Base-by-base conservation (phyloP, 1,140 invertebrate genomes). In the Trichonephila clavata region DNA sequence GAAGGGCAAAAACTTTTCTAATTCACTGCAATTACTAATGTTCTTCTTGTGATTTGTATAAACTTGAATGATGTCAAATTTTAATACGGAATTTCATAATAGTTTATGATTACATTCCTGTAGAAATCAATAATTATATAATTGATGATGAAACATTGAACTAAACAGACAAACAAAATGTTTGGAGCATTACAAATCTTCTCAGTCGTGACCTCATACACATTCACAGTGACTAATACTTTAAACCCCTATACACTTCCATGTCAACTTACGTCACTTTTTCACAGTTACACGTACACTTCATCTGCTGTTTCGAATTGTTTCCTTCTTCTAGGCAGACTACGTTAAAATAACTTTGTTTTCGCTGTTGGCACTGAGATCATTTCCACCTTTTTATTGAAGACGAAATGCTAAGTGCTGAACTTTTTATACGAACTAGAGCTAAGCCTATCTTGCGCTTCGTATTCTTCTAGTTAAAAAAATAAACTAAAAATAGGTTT, bases 271-370 rank as follows among this genome's bases (percentile, higher is more conserved):
- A 39, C 71, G 71, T 77, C 71, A 77, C 27, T 16, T 16, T 39
- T 77, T 77, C 24, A 18, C 71, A 77, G 32, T 27, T 77, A 27
- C 32, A 14, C 24, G 71, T 32, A 77, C 71, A 77, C 71, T 77
- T 77, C 71, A 77, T 77, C 71, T 18, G 71, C 71, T 27, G 71
- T 77, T 77, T 77, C 32, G 32, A 77, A 83, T 83, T 57, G 21
- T 50, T 10, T 83, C 20, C 39, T 20, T 14, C 21, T 50, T 13
- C 81, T 57, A 43, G 6, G 81, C 20, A 24, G 43, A 59, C 43
- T 39, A 83, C 21, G 21, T 83, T 83, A 83, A 83, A 83, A 83
- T 83, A 83, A 16, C 50, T 24, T n/a, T 50, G 59, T 77, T 77
- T 39, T 32, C 27, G 27, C 27, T 5, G 14, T 32, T 77, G 71